Conservation (phyloP, 1,140 invertebrate genomes). For the Lordiphosa clarofinis region DNA sequence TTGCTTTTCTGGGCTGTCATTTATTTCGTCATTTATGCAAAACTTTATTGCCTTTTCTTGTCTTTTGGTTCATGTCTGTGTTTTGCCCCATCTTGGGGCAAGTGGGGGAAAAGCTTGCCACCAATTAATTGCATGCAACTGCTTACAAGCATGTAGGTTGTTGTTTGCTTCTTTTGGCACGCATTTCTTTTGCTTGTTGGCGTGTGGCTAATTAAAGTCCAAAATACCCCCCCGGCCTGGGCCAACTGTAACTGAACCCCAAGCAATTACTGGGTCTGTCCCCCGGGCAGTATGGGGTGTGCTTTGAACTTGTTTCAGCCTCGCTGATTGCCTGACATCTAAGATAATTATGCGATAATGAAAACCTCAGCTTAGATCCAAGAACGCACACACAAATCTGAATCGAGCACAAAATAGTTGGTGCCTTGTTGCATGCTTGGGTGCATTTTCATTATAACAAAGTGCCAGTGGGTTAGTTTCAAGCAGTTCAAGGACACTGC, state of each 20-base stretch:
- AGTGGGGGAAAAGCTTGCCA: slow-evolving; percentile 28
- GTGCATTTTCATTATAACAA: slow-evolving; percentile 67
- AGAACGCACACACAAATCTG: too few relatives aligned
- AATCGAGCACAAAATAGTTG: slow-evolving; percentile 4
- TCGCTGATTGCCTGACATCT: slow-evolving; percentile 34
- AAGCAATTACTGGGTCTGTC: slow-evolving; percentile 47
- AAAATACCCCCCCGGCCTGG: slow-evolving; percentile 23
- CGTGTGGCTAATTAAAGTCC: slow-evolving; percentile 61
- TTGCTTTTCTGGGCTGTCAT: slow-evolving; percentile 71
- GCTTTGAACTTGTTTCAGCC: slow-evolving; percentile 59
- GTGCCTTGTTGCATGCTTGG: slow-evolving; percentile 54
- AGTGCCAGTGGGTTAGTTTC: slow-evolving; percentile 44
- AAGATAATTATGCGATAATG: slow-evolving; percentile 62
- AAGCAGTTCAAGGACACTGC: slow-evolving; percentile 65
- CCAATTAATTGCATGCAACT: slow-evolving; percentile 65
- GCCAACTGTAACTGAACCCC: slow-evolving; percentile 40
- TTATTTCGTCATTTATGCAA: slow-evolving; percentile 78
- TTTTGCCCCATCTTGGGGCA: slow-evolving; percentile 2
- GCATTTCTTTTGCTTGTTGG: slow-evolving; percentile 46
- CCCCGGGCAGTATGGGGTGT: slow-evolving; percentile 23
- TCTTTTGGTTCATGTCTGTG: slow-evolving; percentile 19
- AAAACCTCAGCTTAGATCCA: slow-evolving; percentile 13
- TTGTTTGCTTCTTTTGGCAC: slow-evolving; percentile 15
- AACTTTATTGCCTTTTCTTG: slow-evolving; percentile 68
- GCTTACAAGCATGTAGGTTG: not conserved